Base-by-base conservation (phyloP, 2,888 invertebrate species). In the Aspidapion aeneum region DNA sequence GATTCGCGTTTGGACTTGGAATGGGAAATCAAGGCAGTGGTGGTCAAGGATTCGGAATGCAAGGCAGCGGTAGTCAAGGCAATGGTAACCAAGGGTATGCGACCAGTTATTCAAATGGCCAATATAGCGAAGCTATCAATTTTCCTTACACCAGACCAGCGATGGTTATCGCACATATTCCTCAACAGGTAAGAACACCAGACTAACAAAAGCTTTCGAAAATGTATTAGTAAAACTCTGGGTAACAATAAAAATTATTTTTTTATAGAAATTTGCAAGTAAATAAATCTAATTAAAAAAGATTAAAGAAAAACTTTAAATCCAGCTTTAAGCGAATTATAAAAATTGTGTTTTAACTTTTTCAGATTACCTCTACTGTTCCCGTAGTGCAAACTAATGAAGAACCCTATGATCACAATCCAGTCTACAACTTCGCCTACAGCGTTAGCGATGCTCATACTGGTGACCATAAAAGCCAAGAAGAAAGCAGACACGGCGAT, bases 391-490 rank as follows among this genome's bases (percentile, higher is more conserved):
- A 73, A 21, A 70, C 72, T 12, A 68, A 74, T 49, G 72, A 77
- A 7, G 79, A 79, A 66, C 77, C 78, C 1, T 77, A 72, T 69
- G 79, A 79, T 66, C 77, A 77, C 18, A 70, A 77, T 63, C 79
- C 79, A 2, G 74, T 76, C 18, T 79, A 79, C 71, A 75, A 72
- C 21, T 79, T 73, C 64, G 76, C 77, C 5, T 79, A 79, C 69
- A 73, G 78, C 21, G 78, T 79, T 12, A 77, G 79, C 68, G 79
- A 79, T 67, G 74, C 72, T 20, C 72, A 74, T 51, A 79, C 79
- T 18, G 79, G 79, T 1, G 79, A 79, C 67, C 76, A 75, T 20
- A 79, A 79, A 62, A 78, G 75, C 64, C 79, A 79, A 66, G 75
- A 78, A 66, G 79, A 79, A 68, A 72, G 71, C 12, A 73, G 79